Conservation (phyloP, 2,113 vertebrate species). For the Stegostoma tigrinum region DNA sequence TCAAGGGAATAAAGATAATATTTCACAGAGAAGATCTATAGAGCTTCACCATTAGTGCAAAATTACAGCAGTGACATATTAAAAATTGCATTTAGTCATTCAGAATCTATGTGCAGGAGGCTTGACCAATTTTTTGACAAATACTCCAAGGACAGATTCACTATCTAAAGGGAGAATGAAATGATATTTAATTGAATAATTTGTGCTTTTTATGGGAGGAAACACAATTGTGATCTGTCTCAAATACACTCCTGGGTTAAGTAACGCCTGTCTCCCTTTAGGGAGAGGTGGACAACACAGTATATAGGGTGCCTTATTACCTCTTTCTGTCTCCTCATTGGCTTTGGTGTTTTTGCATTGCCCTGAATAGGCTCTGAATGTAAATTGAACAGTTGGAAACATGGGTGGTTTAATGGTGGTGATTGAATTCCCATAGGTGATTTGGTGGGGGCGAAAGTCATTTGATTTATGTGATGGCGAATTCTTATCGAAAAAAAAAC, state of each 20-base stretch:
- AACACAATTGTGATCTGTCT: background rate
- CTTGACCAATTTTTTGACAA: background rate
- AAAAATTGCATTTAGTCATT: background rate
- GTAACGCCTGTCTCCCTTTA: background rate
- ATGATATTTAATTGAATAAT: background rate
- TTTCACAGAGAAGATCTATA: background rate
- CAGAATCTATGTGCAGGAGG: background rate
- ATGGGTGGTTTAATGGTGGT: too few relatives aligned
- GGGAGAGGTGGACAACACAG: too few relatives aligned
- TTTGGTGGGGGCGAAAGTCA: too few relatives aligned
- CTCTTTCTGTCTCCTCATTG: too few relatives aligned
- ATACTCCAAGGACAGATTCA: background rate
- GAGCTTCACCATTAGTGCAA: background rate
- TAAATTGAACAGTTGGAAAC: too few relatives aligned
- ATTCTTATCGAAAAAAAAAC: too few relatives aligned
- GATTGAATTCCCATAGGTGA: too few relatives aligned
- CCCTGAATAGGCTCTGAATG: too few relatives aligned
- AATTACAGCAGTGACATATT: background rate
- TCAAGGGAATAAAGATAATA: background rate
- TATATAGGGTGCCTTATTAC: too few relatives aligned
- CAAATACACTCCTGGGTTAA: background rate
- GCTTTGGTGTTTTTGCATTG: too few relatives aligned
- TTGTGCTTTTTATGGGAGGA: background rate
- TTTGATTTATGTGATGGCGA: too few relatives aligned
- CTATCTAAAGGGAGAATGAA: background rate